Base-by-base conservation (phyloP, 2,113 vertebrate species). In the Phylloscopus trochilus region DNA sequence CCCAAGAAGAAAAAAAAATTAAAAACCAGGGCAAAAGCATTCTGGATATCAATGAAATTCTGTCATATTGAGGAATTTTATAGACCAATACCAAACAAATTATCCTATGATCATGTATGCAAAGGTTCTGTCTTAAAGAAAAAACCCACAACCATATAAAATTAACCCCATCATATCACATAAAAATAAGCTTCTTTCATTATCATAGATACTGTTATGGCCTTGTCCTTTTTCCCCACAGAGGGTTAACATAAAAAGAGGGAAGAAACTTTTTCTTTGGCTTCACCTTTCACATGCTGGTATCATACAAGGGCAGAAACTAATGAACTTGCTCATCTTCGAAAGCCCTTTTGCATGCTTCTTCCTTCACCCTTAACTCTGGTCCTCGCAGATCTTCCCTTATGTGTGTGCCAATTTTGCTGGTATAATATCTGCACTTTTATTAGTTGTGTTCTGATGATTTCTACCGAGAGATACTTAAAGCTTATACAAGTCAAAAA, bases 401-500 rank as follows among this genome's bases (percentile, higher is more conserved):
- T 83, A 74, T 27, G n/a, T 55, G 64, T 51, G 73, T 73, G 60
- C 55, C 87, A 90, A 70, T 92, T 88, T 91, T 83, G 81, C 63
- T 69, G 64, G 64, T 56, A 90, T 92, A 92, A 89, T 93, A 93
- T 8, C 46, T 93, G 67, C 31, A 79, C 79, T 94, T 93, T 79
- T 56, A 94, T 92, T 93, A 90, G 96, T 94, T 93, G 81, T 93
- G 90, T 94, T 94, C 85, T 93, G 79, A 58, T 75, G 87, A 95
- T 96, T 95, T 86, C 94, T 89, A 93, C 75, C 46, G 58, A 96
- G 83, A 80, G 91, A 60, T 74, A 87, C 77, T 83, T 91, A 94
- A 94, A 94, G 67, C 87, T 94, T 94, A 93, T 47, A 63, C 83
- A 90, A 95, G 92, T 97, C 89, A 90, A 95, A 95, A 96, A 93